Evolutionary conservation across 2,888 invertebrate genomes (phyloP).

Genomic region (Caprella mutica): DNA sequence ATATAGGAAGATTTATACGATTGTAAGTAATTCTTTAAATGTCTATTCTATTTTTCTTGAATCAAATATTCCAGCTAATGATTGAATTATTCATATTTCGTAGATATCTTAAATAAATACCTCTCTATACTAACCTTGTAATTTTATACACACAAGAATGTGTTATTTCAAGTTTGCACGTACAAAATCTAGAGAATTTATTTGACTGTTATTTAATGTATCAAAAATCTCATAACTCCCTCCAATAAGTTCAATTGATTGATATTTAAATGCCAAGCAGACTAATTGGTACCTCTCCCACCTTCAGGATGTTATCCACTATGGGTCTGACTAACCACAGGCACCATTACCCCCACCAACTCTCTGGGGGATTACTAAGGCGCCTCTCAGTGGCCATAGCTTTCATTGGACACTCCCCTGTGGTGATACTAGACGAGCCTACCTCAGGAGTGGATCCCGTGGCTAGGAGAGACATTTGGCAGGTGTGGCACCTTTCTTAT

Average conservation of each 20-base stretch:
- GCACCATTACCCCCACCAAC: slow-evolving; percentile 10
- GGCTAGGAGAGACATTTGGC: slow-evolving; percentile 27
- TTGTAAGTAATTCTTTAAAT: too few species aligned
- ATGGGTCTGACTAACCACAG: slow-evolving; percentile 17
- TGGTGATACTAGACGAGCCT: slow-evolving; percentile 33
- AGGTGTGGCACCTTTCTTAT: too few species aligned
- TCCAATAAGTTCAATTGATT: neutral
- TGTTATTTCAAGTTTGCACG: too few species aligned
- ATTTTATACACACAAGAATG: too few species aligned
- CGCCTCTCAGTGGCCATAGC: slow-evolving; percentile 26
- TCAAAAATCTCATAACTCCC: neutral
- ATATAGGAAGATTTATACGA: too few species aligned
- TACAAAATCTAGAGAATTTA: neutral
- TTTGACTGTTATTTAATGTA: neutral
- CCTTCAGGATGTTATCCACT: slow-evolving; percentile 12
- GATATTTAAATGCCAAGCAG: neutral
- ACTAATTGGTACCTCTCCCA: neutral
- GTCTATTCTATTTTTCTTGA: too few species aligned
- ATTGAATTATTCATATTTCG: too few species aligned
- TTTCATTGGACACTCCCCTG: slow-evolving; percentile 24
- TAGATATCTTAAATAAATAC: too few species aligned
- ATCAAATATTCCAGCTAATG: too few species aligned
- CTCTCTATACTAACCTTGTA: too few species aligned
- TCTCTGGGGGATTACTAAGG: slow-evolving; percentile 24
- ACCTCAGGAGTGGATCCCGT: slow-evolving; percentile 29